Conservation (phyloP, 92 coral and sea anemone genomes). For the Ricordea florida region DNA sequence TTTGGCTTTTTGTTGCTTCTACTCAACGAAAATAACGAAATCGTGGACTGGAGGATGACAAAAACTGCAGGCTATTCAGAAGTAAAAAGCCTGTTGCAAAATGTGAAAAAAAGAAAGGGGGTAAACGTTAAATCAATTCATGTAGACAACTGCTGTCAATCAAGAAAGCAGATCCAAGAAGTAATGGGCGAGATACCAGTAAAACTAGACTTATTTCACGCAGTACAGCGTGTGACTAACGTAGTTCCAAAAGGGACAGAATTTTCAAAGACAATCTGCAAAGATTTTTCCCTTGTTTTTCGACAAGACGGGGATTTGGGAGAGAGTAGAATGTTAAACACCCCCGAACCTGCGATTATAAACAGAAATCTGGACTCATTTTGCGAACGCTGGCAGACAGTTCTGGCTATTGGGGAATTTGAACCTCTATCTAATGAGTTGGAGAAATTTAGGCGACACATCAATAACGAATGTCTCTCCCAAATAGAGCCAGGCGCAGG, state of each 20-base stretch:
- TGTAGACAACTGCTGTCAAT: slow-evolving; percentile 38
- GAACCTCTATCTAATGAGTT: background rate
- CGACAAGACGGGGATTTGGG: slow-evolving; percentile 30
- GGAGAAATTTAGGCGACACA: slow-evolving; percentile 1
- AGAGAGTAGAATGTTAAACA: background rate
- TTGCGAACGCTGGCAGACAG: background rate
- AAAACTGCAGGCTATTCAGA: slow-evolving; percentile 2
- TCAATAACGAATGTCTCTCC: slow-evolving; percentile 12
- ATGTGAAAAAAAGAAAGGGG: background rate
- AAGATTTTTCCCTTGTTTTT: slow-evolving; percentile 3
- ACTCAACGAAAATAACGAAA: slow-evolving; percentile 3
- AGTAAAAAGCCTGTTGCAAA: background rate
- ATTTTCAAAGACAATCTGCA: background rate
- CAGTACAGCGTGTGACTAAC: slow-evolving; percentile 25
- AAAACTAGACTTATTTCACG: slow-evolving; percentile 48
- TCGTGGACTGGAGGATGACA: slow-evolving; percentile 35
- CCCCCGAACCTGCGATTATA: background rate
- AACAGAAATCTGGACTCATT: background rate
- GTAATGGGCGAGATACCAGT: slow-evolving; percentile 21
- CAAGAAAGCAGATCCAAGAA: background rate
- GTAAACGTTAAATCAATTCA: background rate
- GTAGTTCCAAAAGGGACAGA: slow-evolving; percentile 12
- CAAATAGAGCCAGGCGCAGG: slow-evolving; percentile 1
- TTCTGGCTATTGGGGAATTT: background rate
- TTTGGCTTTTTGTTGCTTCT: background rate